These are phyloP conservation scores for Helicolenus hilgendorfi DNA, from an alignment of 2,797 vertebrate species.

Conservation along the genomic window DNA sequence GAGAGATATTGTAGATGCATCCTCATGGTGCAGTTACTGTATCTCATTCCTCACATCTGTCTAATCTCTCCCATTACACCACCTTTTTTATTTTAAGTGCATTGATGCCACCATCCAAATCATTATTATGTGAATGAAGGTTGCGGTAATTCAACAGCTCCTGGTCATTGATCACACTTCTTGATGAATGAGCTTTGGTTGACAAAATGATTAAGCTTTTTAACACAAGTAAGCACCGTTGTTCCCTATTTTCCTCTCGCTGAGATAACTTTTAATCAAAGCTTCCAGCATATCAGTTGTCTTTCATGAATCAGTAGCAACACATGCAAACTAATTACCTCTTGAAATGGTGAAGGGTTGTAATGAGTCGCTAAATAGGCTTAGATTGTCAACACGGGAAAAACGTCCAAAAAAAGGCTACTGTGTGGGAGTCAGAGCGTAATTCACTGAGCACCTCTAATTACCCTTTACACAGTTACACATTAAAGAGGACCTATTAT, in stretches of 20 bases:
- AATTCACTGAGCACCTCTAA: slow-evolving; percentile 71
- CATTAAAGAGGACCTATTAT: background rate
- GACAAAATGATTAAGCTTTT: slow-evolving; percentile 45
- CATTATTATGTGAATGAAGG: slow-evolving; percentile 2
- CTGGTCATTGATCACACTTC: background rate
- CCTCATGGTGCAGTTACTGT: background rate
- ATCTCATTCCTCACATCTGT: slow-evolving; percentile 7
- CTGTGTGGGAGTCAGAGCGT: slow-evolving; percentile 62
- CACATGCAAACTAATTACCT: slow-evolving; percentile 63
- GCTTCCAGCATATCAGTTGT: slow-evolving; percentile 27
- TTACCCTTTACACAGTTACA: slow-evolving; percentile 59
- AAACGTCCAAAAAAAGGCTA: slow-evolving; percentile 51
- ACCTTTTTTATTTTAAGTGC: slow-evolving; percentile 29
- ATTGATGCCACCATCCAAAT: background rate
- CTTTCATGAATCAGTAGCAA: slow-evolving; percentile 52
- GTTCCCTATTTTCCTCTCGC: slow-evolving; percentile 1
- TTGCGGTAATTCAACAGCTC: slow-evolving; percentile 15
- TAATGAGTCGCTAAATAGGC: slow-evolving; percentile 72
- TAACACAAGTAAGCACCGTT: slow-evolving; percentile 15
- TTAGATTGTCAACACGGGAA: slow-evolving; percentile 51
- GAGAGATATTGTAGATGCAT: slow-evolving; percentile 29
- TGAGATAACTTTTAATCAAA: slow-evolving; percentile 57
- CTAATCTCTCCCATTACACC: slow-evolving; percentile 16
- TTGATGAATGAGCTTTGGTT: slow-evolving; percentile 38
- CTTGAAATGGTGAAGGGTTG: slow-evolving; percentile 58